phyloP scores from a whole-genome alignment of 1,140 invertebrate species.

The Sminthurinus signatus region DNA sequence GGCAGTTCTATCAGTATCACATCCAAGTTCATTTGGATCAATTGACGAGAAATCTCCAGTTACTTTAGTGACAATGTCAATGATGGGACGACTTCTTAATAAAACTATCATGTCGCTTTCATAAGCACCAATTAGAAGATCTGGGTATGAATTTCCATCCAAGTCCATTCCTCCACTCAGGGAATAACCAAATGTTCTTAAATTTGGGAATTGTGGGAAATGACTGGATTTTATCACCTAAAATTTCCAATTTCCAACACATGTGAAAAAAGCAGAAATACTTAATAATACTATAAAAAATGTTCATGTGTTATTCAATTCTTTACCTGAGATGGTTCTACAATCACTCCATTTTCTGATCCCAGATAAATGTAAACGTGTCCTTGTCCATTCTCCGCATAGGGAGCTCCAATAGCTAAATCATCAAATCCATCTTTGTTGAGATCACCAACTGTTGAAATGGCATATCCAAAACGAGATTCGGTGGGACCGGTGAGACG shows the following conservation, averaged over 20 bases:
- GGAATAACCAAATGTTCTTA: constrained; percentile 80
- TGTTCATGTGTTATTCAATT: no score
- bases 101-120: constrained; percentile 67
- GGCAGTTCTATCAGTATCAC: constrained; percentile 55
- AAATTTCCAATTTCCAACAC: no score
- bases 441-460: constrained; percentile 79
- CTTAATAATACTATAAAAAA: no score
- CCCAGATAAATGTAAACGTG: constrained; percentile 84
- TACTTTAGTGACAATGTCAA: constrained; percentile 63
- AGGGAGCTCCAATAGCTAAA: constrained; percentile 84
- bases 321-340: constrained; percentile 64
- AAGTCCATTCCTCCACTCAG: constrained; percentile 82
- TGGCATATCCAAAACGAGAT: constrained; percentile 75
- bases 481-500: constrained; percentile 63
- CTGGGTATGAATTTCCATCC: constrained; percentile 85
- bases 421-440: constrained; percentile 87
- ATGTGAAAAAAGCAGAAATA: background rate
- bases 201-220: constrained; percentile 49
- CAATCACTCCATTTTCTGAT: constrained; percentile 62
- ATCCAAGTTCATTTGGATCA: constrained; percentile 69
- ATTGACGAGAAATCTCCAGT: constrained; percentile 62
- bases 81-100: constrained; percentile 73
- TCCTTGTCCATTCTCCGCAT: constrained; percentile 64
- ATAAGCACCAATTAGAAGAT: constrained; percentile 82
- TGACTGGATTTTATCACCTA: constrained; percentile 53